phyloP scores from a whole-genome alignment of 1,140 invertebrate species.

The Zaprionus ornatus region DNA sequence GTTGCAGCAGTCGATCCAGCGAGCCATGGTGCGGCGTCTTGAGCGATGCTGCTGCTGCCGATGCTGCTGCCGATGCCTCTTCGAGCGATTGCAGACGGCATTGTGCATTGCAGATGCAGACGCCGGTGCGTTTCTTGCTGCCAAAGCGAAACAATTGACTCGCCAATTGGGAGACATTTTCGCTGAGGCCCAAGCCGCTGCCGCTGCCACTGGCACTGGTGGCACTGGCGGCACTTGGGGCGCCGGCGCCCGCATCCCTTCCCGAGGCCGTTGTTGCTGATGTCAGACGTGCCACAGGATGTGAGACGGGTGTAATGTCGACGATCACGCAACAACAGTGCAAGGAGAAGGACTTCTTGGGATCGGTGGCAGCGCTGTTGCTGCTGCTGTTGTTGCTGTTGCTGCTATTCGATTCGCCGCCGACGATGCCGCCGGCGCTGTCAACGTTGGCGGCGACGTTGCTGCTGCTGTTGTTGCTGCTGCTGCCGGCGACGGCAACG shows the following conservation, averaged over 20 bases:
- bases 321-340: slow-evolving; percentile 84
- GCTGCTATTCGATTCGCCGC: slow-evolving; percentile 30
- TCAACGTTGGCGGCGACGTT: slow-evolving; percentile 2
- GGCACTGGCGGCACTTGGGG: slow-evolving; percentile 58
- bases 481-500: background rate
- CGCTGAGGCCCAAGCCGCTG: slow-evolving; percentile 77
- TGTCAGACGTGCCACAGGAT: slow-evolving; percentile 78
- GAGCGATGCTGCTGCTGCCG: slow-evolving; percentile 18
- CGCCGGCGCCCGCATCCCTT: slow-evolving; percentile 77
- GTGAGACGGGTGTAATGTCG: slow-evolving; percentile 83
- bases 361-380: slow-evolving; percentile 62
- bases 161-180: slow-evolving; percentile 79
- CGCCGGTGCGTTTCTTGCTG: slow-evolving; percentile 74
- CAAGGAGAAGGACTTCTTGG: slow-evolving; percentile 83
- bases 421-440: slow-evolving; percentile 2
- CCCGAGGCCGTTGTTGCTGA: slow-evolving; percentile 84
- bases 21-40: slow-evolving; percentile 79
- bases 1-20: slow-evolving; percentile 75
- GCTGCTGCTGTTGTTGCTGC: slow-evolving; percentile 16
- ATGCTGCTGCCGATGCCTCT: slow-evolving; percentile 39
- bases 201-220: slow-evolving; percentile 84
- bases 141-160: slow-evolving; percentile 82
- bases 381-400: slow-evolving; percentile 53
- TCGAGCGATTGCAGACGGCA: slow-evolving; percentile 74
- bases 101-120: slow-evolving; percentile 83